A percentile compares a stretch with the other conserved stretches of the same genome.
These are phyloP conservation scores for Ochropleura plecta DNA, from an alignment of 2,888 invertebrate species.

Conservation along the genomic window DNA sequence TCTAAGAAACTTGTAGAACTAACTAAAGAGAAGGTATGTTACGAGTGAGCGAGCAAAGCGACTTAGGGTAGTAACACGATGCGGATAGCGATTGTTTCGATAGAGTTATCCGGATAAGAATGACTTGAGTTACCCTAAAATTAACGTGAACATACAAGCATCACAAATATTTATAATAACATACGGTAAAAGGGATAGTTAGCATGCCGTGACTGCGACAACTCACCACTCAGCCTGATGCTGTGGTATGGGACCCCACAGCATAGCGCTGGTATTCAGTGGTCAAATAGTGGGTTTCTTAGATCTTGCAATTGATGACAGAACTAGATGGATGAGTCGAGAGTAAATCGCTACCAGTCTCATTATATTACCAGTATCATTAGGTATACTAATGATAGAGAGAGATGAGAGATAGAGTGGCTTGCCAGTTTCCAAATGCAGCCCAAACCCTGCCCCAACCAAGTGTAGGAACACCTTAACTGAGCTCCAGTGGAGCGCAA, in stretches of 20 bases:
- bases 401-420: too few relatives aligned
- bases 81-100: not conserved
- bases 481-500: constrained; percentile 59
- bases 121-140: not conserved
- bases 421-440: constrained; percentile 23
- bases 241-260: too few relatives aligned
- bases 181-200: too few relatives aligned
- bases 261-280: too few relatives aligned
- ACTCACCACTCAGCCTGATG: too few relatives aligned
- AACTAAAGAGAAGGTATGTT: constrained; percentile 44
- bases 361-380: too few relatives aligned
- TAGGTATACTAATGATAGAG: too few relatives aligned
- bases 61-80: constrained; percentile 28
- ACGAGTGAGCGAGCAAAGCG: constrained; percentile 39
- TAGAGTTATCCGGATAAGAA: not conserved
- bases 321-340: not conserved
- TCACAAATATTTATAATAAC: too few relatives aligned
- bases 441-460: constrained; percentile 22
- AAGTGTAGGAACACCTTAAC: constrained; percentile 60
- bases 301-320: too few relatives aligned
- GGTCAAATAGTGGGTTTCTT: too few relatives aligned
- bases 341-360: not conserved
- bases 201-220: too few relatives aligned
- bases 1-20: constrained; percentile 57
- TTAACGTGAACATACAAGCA: not conserved